Percentiles rank a stretch among this genome's conserved stretches.
Evolutionary conservation across 2,888 invertebrate genomes (phyloP).

Genomic region (Scelioninae gen. 2): DNA sequence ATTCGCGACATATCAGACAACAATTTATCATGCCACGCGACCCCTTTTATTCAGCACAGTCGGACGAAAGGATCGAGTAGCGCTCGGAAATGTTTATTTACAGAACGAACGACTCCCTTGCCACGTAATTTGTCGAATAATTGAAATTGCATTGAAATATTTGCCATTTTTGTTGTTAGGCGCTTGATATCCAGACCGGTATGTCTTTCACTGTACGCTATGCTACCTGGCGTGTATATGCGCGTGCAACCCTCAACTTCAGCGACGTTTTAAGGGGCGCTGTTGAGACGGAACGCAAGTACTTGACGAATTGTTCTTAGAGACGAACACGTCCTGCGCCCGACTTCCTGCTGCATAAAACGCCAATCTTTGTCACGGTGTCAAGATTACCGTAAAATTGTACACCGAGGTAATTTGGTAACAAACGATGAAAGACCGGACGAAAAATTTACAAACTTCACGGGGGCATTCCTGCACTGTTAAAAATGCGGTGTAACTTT

Average conservation of each 20-base stretch:
- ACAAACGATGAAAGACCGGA: neutral
- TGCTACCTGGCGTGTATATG: slow-evolving; percentile 28
- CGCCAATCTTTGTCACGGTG: slow-evolving; percentile 47
- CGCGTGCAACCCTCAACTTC: slow-evolving; percentile 56
- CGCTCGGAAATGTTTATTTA: too few species aligned
- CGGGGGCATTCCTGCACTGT: too few species aligned
- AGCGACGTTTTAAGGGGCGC: slow-evolving; percentile 65
- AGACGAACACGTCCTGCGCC: slow-evolving; percentile 56
- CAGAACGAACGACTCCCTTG: too few species aligned
- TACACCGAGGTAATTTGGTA: slow-evolving; percentile 16
- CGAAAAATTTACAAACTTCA: neutral
- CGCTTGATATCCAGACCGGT: slow-evolving; percentile 54
- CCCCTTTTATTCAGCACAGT: too few species aligned
- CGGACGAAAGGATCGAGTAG: too few species aligned
- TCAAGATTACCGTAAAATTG: slow-evolving; percentile 30
- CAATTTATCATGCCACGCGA: too few species aligned
- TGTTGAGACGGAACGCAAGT: slow-evolving; percentile 71
- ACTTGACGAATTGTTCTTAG: slow-evolving; percentile 64
- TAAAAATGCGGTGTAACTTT: too few species aligned
- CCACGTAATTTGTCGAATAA: too few species aligned
- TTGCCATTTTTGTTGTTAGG: slow-evolving; percentile 30
- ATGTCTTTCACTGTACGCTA: slow-evolving; percentile 9
- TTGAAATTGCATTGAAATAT: too few species aligned
- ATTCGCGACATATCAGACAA: too few species aligned
- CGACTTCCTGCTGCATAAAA: slow-evolving; percentile 36